phyloP scores from a whole-genome alignment of 2,797 vertebrate genomes.

The Alcedo atthis region DNA sequence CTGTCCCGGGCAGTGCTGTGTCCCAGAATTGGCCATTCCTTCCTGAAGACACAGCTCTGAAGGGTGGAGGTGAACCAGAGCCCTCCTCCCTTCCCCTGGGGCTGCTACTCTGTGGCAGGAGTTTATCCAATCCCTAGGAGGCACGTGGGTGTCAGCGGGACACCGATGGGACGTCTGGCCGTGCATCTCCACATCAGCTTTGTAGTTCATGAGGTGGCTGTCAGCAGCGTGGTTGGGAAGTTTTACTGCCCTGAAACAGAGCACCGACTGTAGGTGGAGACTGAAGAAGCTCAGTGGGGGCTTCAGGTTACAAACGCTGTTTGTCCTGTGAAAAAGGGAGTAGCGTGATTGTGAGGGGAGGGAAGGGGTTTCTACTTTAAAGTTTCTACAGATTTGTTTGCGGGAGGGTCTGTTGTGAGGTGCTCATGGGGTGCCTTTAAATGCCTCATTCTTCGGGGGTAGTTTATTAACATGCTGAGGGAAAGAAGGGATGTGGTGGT shows the following conservation, averaged over 20 bases:
- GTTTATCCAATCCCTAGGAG: background rate
- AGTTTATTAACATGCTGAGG: background rate
- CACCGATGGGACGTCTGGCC: background rate
- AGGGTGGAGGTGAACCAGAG: background rate
- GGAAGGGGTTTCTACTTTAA: background rate
- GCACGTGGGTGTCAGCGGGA: background rate
- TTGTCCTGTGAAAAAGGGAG: background rate
- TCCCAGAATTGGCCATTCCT: background rate
- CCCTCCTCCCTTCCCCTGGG: background rate
- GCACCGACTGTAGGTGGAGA: background rate
- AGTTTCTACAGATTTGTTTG: fast-evolving
- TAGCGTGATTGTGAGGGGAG: background rate
- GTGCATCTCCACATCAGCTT: background rate
- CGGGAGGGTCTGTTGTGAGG: background rate
- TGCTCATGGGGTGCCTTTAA: background rate
- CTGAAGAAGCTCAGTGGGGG: background rate
- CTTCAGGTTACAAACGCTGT: background rate
- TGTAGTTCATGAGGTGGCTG: background rate
- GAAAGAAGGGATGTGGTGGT: background rate
- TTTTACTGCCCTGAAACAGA: background rate
- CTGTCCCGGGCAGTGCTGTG: background rate
- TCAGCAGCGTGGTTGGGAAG: background rate
- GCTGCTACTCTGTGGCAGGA: background rate
- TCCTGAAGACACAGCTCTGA: background rate
- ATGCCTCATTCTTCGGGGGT: background rate